phyloP scores from a whole-genome alignment of 2,797 vertebrate species.

The Dallia pectoralis region DNA sequence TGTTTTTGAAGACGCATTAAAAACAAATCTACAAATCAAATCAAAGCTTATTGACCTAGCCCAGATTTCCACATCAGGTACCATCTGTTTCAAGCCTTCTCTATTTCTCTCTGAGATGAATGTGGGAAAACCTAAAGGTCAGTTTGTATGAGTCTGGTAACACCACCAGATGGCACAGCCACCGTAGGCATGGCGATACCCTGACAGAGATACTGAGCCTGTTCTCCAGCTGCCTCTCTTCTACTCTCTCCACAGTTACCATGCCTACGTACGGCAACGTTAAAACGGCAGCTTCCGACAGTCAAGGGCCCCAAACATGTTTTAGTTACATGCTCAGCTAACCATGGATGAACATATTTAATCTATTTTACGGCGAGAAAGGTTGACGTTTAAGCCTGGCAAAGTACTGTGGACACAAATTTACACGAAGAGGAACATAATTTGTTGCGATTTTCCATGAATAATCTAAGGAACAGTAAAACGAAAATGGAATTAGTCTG shows the following conservation, averaged over 20 bases:
- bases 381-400: too few species aligned
- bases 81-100: conserved; percentile 69
- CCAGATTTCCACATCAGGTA: conserved; percentile 68
- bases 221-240: not conserved
- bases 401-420: too few species aligned
- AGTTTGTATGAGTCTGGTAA: conserved; percentile 32
- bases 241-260: not conserved
- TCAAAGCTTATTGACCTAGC: conserved; percentile 41
- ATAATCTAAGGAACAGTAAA: too few species aligned
- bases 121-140: conserved; percentile 66
- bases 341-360: too few species aligned
- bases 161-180: conserved; percentile 66
- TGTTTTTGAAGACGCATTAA: too few species aligned
- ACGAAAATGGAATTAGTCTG: too few species aligned
- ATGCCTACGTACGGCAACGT: conserved; percentile 3
- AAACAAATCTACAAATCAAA: not conserved
- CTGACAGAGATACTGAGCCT: not conserved
- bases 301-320: too few species aligned
- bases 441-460: too few species aligned
- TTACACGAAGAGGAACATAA: too few species aligned
- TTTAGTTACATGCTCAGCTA: too few species aligned
- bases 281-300: too few species aligned
- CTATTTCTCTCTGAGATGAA: conserved; percentile 66
- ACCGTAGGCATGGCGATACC: not conserved
- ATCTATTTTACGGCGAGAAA: too few species aligned